These are phyloP conservation scores for Phrixothrix hirtus DNA, from an alignment of 2,888 invertebrate genomes.

Conservation along the genomic window DNA sequence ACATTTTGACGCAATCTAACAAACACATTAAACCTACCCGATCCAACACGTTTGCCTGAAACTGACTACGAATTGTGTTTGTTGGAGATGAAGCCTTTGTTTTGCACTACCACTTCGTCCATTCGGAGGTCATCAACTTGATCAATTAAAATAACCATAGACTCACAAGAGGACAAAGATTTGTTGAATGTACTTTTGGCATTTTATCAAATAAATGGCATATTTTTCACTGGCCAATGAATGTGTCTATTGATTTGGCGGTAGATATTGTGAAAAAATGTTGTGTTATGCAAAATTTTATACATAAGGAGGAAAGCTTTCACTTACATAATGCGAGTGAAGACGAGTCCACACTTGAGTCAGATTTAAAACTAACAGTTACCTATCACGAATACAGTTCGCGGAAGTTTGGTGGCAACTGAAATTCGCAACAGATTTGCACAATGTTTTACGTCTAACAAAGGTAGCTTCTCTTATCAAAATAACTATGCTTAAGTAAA, in stretches of 20 bases:
- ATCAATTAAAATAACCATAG: slow-evolving; percentile 24
- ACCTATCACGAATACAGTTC: neutral
- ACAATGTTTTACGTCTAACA: slow-evolving; percentile 2
- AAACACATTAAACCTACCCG: slow-evolving; percentile 16
- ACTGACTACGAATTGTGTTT: slow-evolving; percentile 31
- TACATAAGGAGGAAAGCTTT: slow-evolving; percentile 4
- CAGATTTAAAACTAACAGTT: too few relatives aligned
- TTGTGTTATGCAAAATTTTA: slow-evolving; percentile 8
- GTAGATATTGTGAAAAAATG: slow-evolving; percentile 12
- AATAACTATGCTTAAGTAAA: slow-evolving; percentile 4
- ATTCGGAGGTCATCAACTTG: slow-evolving; percentile 31
- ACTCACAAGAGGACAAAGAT: slow-evolving; percentile 5
- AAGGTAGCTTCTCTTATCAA: neutral
- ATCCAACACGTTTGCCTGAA: slow-evolving; percentile 3
- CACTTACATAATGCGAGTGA: neutral
- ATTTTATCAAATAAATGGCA: slow-evolving; percentile 11
- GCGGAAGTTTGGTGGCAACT: slow-evolving; percentile 2
- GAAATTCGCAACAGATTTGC: slow-evolving; percentile 2
- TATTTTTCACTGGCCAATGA: slow-evolving; percentile 9
- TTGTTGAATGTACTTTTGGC: slow-evolving; percentile 14
- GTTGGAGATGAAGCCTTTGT: slow-evolving; percentile 31
- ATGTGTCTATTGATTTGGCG: slow-evolving; percentile 4
- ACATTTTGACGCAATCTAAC: slow-evolving; percentile 33
- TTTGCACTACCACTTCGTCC: slow-evolving; percentile 8
- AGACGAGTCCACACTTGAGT: neutral